Conservation (phyloP, 2,797 vertebrate species). For the Notolepis coatsorum region DNA sequence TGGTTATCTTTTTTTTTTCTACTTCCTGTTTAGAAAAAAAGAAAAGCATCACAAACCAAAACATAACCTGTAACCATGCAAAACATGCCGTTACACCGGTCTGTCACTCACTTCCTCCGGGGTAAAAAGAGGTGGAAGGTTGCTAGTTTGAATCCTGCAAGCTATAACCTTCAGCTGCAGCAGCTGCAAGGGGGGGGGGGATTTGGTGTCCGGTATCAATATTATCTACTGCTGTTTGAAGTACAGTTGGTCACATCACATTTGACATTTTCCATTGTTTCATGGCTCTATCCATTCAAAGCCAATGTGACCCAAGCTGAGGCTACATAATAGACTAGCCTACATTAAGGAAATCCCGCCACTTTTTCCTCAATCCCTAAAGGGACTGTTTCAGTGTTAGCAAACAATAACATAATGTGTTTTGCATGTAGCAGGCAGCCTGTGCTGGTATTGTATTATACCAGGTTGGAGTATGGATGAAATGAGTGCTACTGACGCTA, state of each 20-base stretch:
- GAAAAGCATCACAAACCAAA: not conserved
- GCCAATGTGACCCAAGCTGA: not conserved
- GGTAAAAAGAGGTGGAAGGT: not conserved
- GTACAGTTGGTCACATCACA: conserved; percentile 10
- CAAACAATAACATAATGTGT: too few relatives aligned
- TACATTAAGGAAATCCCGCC: too few relatives aligned
- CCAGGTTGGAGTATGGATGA: too few relatives aligned
- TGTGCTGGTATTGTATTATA: too few relatives aligned
- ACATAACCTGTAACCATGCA: conserved; percentile 15
- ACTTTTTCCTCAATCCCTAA: too few relatives aligned
- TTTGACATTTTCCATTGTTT: not conserved
- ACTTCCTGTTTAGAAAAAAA: conserved; percentile 48
- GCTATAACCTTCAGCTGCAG: not conserved
- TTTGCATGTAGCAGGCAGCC: too few relatives aligned
- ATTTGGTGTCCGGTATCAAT: not conserved
- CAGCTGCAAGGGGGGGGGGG: not conserved
- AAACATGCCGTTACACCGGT: conserved; percentile 3
- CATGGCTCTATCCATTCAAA: too few relatives aligned
- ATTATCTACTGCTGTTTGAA: not conserved
- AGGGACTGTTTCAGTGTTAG: too few relatives aligned
- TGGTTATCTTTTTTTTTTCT: conserved; percentile 43
- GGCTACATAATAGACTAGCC: not conserved
- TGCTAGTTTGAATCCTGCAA: not conserved
- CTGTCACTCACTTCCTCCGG: too few relatives aligned
- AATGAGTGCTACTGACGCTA: too few relatives aligned